Conservation (phyloP, 2,888 invertebrate genomes). For the Aplocera efformata region DNA sequence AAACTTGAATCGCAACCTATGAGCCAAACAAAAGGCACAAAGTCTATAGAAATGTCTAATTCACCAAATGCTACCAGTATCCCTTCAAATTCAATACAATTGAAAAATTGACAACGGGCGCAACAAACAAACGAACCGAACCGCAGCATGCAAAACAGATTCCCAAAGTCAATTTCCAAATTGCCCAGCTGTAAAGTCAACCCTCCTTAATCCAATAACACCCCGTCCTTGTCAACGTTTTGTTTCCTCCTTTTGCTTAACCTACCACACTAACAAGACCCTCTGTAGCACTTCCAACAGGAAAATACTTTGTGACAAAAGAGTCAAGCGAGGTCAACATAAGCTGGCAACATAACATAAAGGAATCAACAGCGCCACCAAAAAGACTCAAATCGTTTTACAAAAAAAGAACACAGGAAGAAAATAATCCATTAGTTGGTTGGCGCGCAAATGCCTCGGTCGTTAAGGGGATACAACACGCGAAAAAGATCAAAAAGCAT, state of each 20-base stretch:
- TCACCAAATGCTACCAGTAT: constrained; percentile 38
- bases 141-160: constrained; percentile 67
- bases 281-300: constrained; percentile 23
- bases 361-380: constrained; percentile 42
- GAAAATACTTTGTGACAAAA: constrained; percentile 14
- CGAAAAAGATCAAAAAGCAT: constrained; percentile 71
- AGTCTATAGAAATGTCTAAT: constrained; percentile 37
- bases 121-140: constrained; percentile 56
- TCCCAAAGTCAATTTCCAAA: constrained; percentile 77
- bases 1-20: no score
- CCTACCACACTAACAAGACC: constrained; percentile 48
- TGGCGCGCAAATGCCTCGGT: constrained; percentile 68
- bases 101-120: constrained; percentile 61
- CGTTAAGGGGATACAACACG: constrained; percentile 67
- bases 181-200: constrained; percentile 75
- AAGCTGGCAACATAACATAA: constrained; percentile 47
- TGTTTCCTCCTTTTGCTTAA: constrained; percentile 64
- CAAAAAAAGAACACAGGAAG: constrained; percentile 70
- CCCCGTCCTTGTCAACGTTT: constrained; percentile 77
- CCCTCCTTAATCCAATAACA: constrained; percentile 78
- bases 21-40: no score
- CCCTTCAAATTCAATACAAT: constrained; percentile 49
- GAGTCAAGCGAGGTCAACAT: constrained; percentile 36
- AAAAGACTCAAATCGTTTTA: constrained; percentile 56
- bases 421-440: constrained; percentile 80